Percentiles rank a stretch among this genome's conserved stretches.
Conservation (phyloP, 2,888 invertebrate genomes). For the Sphaeridia pumilis region DNA sequence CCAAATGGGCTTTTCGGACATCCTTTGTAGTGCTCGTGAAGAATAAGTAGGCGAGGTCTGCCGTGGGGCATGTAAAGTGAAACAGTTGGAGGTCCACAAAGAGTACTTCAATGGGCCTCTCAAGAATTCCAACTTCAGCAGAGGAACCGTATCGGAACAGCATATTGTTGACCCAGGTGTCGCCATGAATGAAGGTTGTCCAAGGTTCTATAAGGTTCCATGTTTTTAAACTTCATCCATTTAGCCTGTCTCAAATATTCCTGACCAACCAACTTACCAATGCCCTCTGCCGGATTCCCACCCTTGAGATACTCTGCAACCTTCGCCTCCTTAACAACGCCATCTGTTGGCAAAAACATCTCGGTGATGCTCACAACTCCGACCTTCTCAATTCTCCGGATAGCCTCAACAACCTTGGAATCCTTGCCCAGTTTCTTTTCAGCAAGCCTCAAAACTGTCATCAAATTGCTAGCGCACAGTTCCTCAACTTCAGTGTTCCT, state of each 20-base stretch:
- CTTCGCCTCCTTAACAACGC: background rate
- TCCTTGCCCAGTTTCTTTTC: background rate
- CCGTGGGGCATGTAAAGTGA: conserved; percentile 19
- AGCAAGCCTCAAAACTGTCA: background rate
- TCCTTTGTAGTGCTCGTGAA: conserved; percentile 15
- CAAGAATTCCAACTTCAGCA: background rate
- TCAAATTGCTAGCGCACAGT: background rate
- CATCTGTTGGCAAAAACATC: background rate
- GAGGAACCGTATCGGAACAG: conserved; percentile 21
- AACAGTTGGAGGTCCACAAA: conserved; percentile 22
- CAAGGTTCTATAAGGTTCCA: conserved; percentile 16
- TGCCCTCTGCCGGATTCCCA: background rate
- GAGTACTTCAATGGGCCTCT: conserved; percentile 6
- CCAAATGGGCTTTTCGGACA: conserved; percentile 27
- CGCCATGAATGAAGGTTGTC: conserved; percentile 18
- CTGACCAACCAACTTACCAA: no score
- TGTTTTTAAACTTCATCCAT: no score
- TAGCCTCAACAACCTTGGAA: conserved; percentile 1
- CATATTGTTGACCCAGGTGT: conserved; percentile 25
- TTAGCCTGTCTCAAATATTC: no score
- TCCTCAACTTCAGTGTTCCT: background rate
- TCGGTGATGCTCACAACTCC: background rate
- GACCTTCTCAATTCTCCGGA: background rate
- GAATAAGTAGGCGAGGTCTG: conserved; percentile 22
- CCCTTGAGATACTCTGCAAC: background rate